Evolutionary conservation across 2,797 vertebrate species (phyloP), one percentile per base, ranked within the genome.

Genomic region (Eulemur mongoz): DNA sequence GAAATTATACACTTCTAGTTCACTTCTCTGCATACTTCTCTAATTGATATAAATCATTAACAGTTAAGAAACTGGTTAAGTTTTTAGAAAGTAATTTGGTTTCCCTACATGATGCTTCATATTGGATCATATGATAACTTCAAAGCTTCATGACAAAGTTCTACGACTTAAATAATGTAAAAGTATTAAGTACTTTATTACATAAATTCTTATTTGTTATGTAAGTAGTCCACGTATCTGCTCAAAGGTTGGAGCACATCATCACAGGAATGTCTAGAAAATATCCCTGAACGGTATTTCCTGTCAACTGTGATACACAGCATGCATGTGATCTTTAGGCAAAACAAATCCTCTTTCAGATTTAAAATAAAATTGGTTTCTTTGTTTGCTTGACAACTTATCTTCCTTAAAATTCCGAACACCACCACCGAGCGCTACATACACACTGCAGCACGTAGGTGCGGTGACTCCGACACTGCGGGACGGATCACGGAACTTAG

Each of bases 381-480:
- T 52, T 13, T 52, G 25, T 73, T 27, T 50, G 54, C 6, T 40
- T 54, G 70, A 84, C 65, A 86, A 40, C 2, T 43, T 50, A 73
- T 78, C 92, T 27, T 93, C 93, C 85, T 70, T 40, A 65, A 95
- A 72, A 23, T 94, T 93, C 94, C 81, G 35, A 90, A 61, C 73
- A 83, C 73, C 59, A 59, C 27, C 27, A 11, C 2, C 1, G 61
- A 82, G 40, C 3, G 13, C 22, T 2, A 5, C 35, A 5, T 0
- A 5, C 9, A 17, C 0, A 25, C 0, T 1, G 5, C 3, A 7
- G 22, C 43, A n/a, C 1, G 6, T 10, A 27, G 0, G 0, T 0
- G 4, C 48, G 12, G 43, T 1, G 22, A 43, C 7, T 27, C 18
- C 0, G 18, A 48, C 1, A 15, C 4, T 7, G 13, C 0, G 61